These are phyloP conservation scores for Oxyteleia sp. DNA, from an alignment of 2,888 invertebrate species.

Conservation along the genomic window DNA sequence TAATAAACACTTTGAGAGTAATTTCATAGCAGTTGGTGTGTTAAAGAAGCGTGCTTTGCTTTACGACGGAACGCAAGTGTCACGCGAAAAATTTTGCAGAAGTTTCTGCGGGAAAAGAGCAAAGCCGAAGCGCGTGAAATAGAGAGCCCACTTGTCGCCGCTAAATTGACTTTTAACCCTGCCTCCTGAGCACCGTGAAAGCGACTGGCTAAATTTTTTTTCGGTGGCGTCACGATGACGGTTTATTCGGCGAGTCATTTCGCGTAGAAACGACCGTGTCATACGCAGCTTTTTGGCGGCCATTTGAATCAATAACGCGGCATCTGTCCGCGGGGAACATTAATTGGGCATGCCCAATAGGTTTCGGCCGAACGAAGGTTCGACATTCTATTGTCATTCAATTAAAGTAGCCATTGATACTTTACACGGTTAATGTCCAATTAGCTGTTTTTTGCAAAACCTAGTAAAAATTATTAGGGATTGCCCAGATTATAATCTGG, in stretches of 20 bases:
- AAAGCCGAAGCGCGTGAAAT: conserved; percentile 39
- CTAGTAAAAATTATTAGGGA: no score
- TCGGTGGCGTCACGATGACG: neutral
- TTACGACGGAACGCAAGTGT: conserved; percentile 24
- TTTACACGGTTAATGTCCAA: no score
- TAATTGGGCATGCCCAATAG: conserved; percentile 14
- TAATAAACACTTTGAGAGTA: conserved; percentile 46
- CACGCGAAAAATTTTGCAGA: conserved; percentile 34
- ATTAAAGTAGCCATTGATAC: no score
- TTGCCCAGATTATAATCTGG: no score
- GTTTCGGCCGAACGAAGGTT: neutral
- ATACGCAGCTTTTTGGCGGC: neutral
- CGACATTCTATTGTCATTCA: neutral
- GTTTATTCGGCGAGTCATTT: conserved; percentile 2
- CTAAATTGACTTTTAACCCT: conserved; percentile 37
- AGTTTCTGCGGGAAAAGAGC: conserved; percentile 31
- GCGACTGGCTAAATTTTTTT: neutral
- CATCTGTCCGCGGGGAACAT: conserved; percentile 11
- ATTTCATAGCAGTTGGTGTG: conserved; percentile 31
- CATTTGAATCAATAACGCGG: conserved; percentile 11
- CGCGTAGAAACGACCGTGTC: neutral
- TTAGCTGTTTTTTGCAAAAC: no score
- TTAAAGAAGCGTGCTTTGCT: conserved; percentile 32
- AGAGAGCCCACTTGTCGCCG: conserved; percentile 42
- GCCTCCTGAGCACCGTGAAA: conserved; percentile 25